A percentile compares a stretch with the other conserved stretches of the same genome.
These are phyloP conservation scores for Hyperoplus immaculatus DNA, from an alignment of 2,797 vertebrate genomes.

Conservation along the genomic window DNA sequence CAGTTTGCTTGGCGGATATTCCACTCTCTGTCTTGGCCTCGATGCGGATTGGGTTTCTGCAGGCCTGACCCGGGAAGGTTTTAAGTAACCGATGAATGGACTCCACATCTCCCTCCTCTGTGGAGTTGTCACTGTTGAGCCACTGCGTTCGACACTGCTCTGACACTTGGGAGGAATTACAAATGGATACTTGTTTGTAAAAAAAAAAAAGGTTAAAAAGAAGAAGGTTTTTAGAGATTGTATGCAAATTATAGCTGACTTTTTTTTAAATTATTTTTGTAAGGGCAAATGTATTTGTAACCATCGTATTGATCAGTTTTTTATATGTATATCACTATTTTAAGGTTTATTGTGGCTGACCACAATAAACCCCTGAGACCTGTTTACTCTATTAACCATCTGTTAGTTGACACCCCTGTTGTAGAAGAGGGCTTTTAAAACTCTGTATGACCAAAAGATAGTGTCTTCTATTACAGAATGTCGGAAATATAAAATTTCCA, in stretches of 20 bases:
- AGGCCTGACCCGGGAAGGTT: slow-evolving; percentile 53
- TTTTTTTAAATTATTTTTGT: no score
- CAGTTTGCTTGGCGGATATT: slow-evolving; percentile 46
- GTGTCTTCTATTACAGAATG: no score
- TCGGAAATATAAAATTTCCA: no score
- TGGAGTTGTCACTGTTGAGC: slow-evolving; percentile 59
- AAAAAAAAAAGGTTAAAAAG: not conserved
- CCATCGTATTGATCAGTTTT: no score
- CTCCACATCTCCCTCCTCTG: slow-evolving; percentile 59
- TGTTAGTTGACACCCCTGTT: no score
- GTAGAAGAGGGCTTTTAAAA: no score
- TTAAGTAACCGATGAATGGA: slow-evolving; percentile 56
- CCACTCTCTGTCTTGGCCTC: slow-evolving; percentile 58
- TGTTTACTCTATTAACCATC: no score
- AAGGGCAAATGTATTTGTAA: no score
- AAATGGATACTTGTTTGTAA: not conserved
- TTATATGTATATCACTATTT: no score
- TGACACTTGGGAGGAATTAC: slow-evolving; percentile 23
- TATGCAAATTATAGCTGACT: not conserved
- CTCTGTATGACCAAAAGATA: no score
- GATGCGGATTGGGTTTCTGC: slow-evolving; percentile 53
- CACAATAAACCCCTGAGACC: no score
- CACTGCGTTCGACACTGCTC: slow-evolving; percentile 66
- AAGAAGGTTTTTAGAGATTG: not conserved
- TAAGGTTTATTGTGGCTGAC: no score